Percentiles rank a stretch among this genome's conserved stretches.
phyloP scores from a whole-genome alignment of 2,113 vertebrate species.

The Scolopax mira region DNA sequence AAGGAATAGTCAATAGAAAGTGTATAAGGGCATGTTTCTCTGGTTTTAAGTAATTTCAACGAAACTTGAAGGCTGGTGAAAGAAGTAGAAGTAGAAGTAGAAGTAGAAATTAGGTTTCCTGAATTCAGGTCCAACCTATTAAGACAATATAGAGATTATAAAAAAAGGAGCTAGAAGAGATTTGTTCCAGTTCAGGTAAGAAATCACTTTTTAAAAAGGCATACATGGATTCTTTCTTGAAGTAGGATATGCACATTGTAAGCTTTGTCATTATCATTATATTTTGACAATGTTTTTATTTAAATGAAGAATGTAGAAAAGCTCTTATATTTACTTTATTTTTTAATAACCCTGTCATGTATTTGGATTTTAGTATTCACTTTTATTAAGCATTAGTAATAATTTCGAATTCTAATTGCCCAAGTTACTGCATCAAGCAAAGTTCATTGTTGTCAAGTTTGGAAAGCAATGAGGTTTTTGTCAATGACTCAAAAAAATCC shows the following conservation, averaged over 20 bases:
- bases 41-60: neutral
- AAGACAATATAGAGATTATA: neutral
- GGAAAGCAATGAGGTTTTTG: neutral
- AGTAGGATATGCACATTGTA: neutral
- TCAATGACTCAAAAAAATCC: neutral
- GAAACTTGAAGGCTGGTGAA: neutral
- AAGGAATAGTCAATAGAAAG: neutral
- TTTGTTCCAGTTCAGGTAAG: neutral
- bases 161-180: neutral
- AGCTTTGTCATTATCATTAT: neutral
- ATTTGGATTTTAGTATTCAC: neutral
- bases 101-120: neutral
- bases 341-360: neutral
- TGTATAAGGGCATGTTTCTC: neutral
- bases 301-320: neutral
- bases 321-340: neutral
- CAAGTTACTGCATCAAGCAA: neutral
- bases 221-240: neutral
- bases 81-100: neutral
- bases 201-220: neutral
- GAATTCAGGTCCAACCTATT: neutral
- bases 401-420: neutral
- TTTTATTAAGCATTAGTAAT: neutral
- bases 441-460: neutral
- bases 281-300: neutral